Conservation (phyloP, 2,113 vertebrate genomes). For the Callipepla squamata region DNA sequence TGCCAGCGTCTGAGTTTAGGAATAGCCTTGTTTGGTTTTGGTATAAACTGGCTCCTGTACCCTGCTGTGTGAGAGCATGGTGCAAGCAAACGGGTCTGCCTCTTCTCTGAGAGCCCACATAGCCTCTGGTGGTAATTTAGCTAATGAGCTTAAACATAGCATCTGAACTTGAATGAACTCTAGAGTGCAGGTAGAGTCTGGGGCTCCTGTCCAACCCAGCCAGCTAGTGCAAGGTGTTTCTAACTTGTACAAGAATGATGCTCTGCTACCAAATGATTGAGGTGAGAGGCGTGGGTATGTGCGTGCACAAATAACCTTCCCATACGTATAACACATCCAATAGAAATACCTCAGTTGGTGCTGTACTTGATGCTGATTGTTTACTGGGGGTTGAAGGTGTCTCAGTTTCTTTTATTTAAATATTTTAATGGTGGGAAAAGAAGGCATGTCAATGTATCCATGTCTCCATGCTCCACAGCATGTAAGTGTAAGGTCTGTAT, state of each 20-base stretch:
- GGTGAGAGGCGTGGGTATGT: fast-evolving
- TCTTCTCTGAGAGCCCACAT: background rate
- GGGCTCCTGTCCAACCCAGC: background rate
- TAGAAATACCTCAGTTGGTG: background rate
- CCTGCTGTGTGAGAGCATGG: background rate
- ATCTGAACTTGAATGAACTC: background rate
- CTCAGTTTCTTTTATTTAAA: background rate
- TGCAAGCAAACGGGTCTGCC: fast-evolving
- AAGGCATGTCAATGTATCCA: background rate
- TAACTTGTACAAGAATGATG: background rate
- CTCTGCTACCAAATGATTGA: background rate
- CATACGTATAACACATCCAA: background rate
- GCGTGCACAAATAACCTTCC: background rate
- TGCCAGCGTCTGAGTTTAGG: background rate
- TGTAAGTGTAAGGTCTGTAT: slow-evolving; percentile 34
- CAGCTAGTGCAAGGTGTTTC: background rate
- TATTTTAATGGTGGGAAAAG: background rate
- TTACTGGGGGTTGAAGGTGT: background rate
- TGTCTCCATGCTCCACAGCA: background rate
- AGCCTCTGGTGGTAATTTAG: background rate
- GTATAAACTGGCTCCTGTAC: background rate
- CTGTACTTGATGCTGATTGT: background rate
- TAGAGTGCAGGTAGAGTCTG: background rate
- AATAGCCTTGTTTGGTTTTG: background rate
- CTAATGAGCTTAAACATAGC: background rate